Base-by-base conservation (phyloP, 2,888 invertebrate species). In the Andrena dorsata region DNA sequence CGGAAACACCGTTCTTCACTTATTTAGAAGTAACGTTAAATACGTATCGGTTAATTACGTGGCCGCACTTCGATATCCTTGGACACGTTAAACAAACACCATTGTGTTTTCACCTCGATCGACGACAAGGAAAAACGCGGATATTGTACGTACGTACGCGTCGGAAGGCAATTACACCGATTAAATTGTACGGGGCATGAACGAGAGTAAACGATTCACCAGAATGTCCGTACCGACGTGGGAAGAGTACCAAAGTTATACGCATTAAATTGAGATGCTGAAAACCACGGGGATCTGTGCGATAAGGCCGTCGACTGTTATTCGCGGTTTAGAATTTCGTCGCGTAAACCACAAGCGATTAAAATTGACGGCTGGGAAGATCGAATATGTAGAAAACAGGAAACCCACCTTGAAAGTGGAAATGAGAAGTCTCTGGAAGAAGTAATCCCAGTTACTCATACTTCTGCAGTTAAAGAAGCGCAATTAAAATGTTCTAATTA, bases 341-440 rank as follows among this genome's bases (percentile, higher is more conserved):
- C 69, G 20, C 68, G 49, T 63, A 80, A 85, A 87, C 85, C 81
- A 13, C 75, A 20, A 13, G 49, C 30, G 80, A 81, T 85, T 79
- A 72, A 65, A 73, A 56, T 20, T 16, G 20, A 60, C 26, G 49
- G 65, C 68, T 66, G 16, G 30, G 60, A 64, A 41, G 56, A 70
- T 35, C 23, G 28, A 26, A 5, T 8, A 0, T n/a, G 16, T 53
- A 47, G 5, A 60, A 75, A 80, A 85, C 74, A 81, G 78, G 78
- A 87, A 75, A 63, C 63, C 10, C 30, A 47, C 30, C 35, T 23
- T 13, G 32, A 41, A 30, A 35, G 23, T 23, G 66, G 6, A 28
- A 2, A 30, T 2, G 20, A 28, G 30, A 30, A 41, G 7, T 32
- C 8, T 16, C 7, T 10, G 32, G 26, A 8, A 10, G 49, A 16